Percentiles rank a stretch among this genome's conserved stretches.
phyloP scores from a whole-genome alignment of 2,888 invertebrate species.

The Drosophila merina region DNA sequence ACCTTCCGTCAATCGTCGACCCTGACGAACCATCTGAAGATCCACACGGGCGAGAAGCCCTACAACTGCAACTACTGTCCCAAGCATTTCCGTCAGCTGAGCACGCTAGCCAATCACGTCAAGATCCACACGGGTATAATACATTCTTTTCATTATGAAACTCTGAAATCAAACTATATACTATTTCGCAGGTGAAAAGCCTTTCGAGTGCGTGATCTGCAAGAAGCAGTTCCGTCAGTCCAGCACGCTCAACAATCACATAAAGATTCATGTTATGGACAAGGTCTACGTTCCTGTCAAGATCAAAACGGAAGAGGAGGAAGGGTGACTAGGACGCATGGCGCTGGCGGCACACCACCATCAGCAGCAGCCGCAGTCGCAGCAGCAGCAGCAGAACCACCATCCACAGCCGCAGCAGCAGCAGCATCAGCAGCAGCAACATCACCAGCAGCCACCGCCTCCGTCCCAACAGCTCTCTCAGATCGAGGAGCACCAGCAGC shows the following conservation, averaged over 20 bases:
- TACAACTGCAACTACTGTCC: conserved; percentile 84
- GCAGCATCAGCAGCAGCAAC: conserved; percentile 59
- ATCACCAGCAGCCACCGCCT: conserved; percentile 56
- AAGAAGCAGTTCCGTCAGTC: conserved; percentile 84
- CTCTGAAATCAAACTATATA: conserved; percentile 49
- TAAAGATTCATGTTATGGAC: conserved; percentile 84
- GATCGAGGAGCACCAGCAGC: conserved; percentile 58
- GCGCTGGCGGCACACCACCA: conserved; percentile 82
- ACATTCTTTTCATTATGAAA: not conserved
- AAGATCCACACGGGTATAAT: conserved; percentile 84
- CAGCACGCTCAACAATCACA: conserved; percentile 84
- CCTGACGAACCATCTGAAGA: conserved; percentile 84
- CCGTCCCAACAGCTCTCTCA: conserved; percentile 45
- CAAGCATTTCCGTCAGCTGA: conserved; percentile 84
- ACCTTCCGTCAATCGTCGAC: conserved; percentile 84
- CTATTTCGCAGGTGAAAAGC: conserved; percentile 81
- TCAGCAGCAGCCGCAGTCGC: conserved; percentile 70
- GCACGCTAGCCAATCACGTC: conserved; percentile 84
- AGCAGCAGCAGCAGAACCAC: conserved; percentile 66
- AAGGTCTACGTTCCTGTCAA: conserved; percentile 84
- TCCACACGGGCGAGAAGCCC: conserved; percentile 84
- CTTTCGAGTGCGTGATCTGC: conserved; percentile 84
- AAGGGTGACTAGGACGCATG: conserved; percentile 84
- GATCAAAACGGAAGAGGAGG: conserved; percentile 84
- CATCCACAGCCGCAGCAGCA: conserved; percentile 70